Evolutionary conservation across 1,140 invertebrate genomes (phyloP).

Genomic region (Drosophila truncata): DNA sequence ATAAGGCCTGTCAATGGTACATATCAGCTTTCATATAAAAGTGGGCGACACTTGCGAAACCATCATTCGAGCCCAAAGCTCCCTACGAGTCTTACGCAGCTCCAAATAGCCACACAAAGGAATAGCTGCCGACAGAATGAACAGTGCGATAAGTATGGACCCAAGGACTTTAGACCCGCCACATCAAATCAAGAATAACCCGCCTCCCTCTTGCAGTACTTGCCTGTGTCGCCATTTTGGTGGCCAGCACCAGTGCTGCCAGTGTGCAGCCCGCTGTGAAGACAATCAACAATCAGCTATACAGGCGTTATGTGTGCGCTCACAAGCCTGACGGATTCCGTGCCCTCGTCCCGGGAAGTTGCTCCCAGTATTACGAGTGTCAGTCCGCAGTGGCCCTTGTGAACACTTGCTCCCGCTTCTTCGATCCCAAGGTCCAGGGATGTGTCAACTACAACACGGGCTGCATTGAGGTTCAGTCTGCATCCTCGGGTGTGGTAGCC

Average conservation of each 20-base stretch:
- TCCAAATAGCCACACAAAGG: constrained; percentile 26
- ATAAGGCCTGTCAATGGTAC: constrained; percentile 40
- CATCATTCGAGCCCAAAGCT: constrained; percentile 57
- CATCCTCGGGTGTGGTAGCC: neutral
- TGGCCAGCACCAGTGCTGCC: constrained; percentile 47
- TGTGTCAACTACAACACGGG: constrained; percentile 73
- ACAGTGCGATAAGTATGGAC: constrained; percentile 54
- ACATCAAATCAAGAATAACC: constrained; percentile 33
- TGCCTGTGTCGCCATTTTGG: constrained; percentile 55
- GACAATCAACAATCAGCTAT: constrained; percentile 64
- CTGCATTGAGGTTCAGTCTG: constrained; percentile 48
- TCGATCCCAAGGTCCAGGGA: constrained; percentile 54
- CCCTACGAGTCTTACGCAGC: constrained; percentile 35
- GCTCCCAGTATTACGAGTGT: constrained; percentile 75
- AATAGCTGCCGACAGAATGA: constrained; percentile 62
- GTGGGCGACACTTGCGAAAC: constrained; percentile 28
- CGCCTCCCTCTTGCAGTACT: constrained; percentile 40
- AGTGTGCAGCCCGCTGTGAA: constrained; percentile 43
- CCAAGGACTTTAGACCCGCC: neutral
- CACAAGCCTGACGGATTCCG: constrained; percentile 66
- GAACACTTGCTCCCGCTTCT: constrained; percentile 63
- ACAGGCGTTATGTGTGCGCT: constrained; percentile 63
- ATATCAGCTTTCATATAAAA: constrained; percentile 65
- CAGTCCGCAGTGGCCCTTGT: constrained; percentile 53
- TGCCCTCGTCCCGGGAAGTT: constrained; percentile 75